Evolutionary conservation across 2,888 invertebrate species (phyloP).

Genomic region (Ephialtes manifestator): DNA sequence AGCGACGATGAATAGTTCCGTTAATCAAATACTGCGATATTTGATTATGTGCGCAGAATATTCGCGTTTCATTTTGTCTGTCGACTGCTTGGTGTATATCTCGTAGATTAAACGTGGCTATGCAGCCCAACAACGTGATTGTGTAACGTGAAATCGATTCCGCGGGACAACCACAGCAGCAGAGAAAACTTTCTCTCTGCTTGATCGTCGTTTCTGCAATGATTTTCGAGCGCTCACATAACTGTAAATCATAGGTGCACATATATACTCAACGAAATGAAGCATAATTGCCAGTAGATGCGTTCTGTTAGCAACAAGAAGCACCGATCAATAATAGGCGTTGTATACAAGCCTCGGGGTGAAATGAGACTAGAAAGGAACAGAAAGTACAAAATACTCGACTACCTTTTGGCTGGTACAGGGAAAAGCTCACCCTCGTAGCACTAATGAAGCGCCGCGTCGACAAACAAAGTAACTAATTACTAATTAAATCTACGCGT

Average conservation of each 20-base stretch:
- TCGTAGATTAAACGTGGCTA: slow-evolving; percentile 40
- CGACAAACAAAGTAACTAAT: slow-evolving; percentile 73
- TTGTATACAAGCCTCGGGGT: background rate
- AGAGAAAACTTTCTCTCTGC: slow-evolving; percentile 64
- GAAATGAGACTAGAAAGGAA: slow-evolving; percentile 22
- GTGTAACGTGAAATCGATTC: slow-evolving; percentile 67
- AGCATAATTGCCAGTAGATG: slow-evolving; percentile 32
- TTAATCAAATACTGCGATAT: background rate
- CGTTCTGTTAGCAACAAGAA: background rate
- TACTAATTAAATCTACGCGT: slow-evolving; percentile 72
- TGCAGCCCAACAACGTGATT: slow-evolving; percentile 43
- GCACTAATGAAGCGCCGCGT: slow-evolving; percentile 70
- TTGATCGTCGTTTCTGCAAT: slow-evolving; percentile 36
- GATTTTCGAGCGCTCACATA: slow-evolving; percentile 21
- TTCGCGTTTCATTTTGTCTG: background rate
- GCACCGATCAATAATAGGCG: slow-evolving; percentile 51
- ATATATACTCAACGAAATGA: slow-evolving; percentile 7
- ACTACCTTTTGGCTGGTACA: background rate
- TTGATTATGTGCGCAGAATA: slow-evolving; percentile 5
- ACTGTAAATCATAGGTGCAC: background rate
- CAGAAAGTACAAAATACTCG: slow-evolving; percentile 36
- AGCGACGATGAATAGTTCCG: background rate
- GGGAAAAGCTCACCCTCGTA: slow-evolving; percentile 31
- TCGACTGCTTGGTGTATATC: background rate
- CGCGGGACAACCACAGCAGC: slow-evolving; percentile 50